These are phyloP conservation scores for Xestia c-nigrum DNA, from an alignment of 2,888 invertebrate species.

Conservation along the genomic window DNA sequence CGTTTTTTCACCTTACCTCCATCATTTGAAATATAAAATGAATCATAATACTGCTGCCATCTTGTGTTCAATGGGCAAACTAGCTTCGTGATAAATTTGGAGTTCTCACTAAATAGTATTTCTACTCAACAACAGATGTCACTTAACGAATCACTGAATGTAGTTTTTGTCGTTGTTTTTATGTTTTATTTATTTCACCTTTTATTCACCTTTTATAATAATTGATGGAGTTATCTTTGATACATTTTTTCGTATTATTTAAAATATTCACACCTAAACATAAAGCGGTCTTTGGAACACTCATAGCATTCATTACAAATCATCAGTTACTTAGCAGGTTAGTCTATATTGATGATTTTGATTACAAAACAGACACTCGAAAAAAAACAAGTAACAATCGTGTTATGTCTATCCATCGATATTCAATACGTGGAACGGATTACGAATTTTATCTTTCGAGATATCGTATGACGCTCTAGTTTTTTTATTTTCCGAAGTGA, in stretches of 20 bases:
- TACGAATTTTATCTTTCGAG: constrained; percentile 74
- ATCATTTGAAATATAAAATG: too few species aligned
- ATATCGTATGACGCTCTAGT: constrained; percentile 75
- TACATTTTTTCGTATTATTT: not conserved
- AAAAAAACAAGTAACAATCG: constrained; percentile 60
- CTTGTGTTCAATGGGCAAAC: not conserved
- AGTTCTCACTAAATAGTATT: not conserved
- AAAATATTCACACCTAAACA: not conserved
- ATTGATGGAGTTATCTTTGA: too few species aligned
- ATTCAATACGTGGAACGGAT: constrained; percentile 78
- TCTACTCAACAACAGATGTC: constrained; percentile 52
- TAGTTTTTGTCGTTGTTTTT: accelerated
- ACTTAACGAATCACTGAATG: too few species aligned
- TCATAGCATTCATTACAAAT: not conserved
- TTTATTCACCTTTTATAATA: not conserved
- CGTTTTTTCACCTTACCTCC: too few species aligned
- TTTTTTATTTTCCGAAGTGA: constrained; percentile 71
- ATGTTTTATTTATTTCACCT: too few species aligned
- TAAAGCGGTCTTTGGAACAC: not conserved
- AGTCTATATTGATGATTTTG: constrained; percentile 53
- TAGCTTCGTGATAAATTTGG: not conserved
- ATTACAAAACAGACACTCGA: constrained; percentile 53
- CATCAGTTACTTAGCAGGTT: constrained; percentile 14
- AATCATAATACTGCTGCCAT: not conserved
- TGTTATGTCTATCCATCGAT: constrained; percentile 67